Conservation (phyloP, 2,113 vertebrate species). For the Spheniscus mendiculus region DNA sequence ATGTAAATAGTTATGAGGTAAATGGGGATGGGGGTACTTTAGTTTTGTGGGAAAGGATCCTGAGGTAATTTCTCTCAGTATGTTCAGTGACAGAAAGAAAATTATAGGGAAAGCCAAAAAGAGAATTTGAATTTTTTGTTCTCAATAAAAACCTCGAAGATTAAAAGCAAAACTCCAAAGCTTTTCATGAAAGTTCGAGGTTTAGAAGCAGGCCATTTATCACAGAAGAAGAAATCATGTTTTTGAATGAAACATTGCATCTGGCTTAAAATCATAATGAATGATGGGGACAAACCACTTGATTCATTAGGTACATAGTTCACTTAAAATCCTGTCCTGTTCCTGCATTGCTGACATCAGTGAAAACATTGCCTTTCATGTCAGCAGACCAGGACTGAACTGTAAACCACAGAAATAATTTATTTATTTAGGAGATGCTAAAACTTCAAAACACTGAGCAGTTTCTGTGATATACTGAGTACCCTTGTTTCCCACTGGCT, state of each 20-base stretch:
- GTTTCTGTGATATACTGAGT: neutral
- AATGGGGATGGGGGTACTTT: neutral
- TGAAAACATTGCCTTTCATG: neutral
- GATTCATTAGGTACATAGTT: slow-evolving; percentile 1
- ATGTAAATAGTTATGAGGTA: neutral
- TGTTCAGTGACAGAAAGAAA: neutral
- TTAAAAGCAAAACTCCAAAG: neutral
- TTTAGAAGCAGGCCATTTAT: neutral
- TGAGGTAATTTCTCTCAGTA: neutral
- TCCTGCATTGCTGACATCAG: slow-evolving; percentile 7
- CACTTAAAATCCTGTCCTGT: neutral
- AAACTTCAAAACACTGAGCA: neutral
- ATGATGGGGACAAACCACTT: neutral
- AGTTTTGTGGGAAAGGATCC: neutral
- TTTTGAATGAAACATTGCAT: neutral
- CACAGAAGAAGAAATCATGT: neutral
- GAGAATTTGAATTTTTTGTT: neutral
- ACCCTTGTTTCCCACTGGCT: neutral
- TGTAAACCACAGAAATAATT: neutral
- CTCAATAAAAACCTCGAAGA: neutral
- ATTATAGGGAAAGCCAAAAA: neutral
- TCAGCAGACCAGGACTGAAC: neutral
- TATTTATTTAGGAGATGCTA: slow-evolving; percentile 16
- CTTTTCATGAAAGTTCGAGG: neutral
- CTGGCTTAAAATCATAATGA: neutral